phyloP scores from a whole-genome alignment of 2,888 invertebrate genomes.

The Ennomos fuscantarius region DNA sequence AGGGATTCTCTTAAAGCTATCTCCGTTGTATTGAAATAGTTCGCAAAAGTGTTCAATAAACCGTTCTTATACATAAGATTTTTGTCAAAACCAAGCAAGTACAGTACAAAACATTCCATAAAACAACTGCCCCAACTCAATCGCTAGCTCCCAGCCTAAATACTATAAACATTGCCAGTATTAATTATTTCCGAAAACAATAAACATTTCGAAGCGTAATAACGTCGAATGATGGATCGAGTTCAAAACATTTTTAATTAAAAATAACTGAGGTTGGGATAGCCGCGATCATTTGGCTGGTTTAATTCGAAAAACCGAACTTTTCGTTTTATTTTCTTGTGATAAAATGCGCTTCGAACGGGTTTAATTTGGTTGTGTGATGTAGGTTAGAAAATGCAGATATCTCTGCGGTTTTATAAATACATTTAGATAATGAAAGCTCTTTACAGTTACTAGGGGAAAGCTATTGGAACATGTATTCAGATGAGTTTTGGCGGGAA shows the following conservation, averaged over 20 bases:
- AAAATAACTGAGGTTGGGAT: slow-evolving; percentile 48
- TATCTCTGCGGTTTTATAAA: not conserved
- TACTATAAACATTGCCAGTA: slow-evolving; percentile 22
- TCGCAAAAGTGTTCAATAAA: no score
- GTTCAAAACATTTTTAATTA: slow-evolving; percentile 57
- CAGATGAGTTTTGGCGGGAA: no score
- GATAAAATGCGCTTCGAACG: slow-evolving; percentile 17
- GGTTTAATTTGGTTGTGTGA: slow-evolving; percentile 1
- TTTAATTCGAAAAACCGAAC: slow-evolving; percentile 30
- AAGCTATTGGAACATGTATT: no score
- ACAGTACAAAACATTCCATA: no score
- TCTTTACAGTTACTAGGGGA: no score
- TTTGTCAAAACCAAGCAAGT: no score
- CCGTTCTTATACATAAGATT: no score
- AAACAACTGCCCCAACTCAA: not conserved
- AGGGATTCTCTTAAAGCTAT: no score
- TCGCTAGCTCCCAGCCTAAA: slow-evolving; percentile 4
- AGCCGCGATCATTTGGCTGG: slow-evolving; percentile 20
- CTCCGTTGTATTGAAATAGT: no score
- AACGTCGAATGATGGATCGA: slow-evolving; percentile 49
- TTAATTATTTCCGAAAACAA: slow-evolving; percentile 37
- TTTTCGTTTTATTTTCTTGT: slow-evolving; percentile 17
- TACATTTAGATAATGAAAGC: no score
- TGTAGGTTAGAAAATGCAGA: not conserved
- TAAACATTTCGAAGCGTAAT: slow-evolving; percentile 42